These are phyloP conservation scores for Rhopalosiphum padi DNA, from an alignment of 1,140 invertebrate genomes.

Conservation along the genomic window DNA sequence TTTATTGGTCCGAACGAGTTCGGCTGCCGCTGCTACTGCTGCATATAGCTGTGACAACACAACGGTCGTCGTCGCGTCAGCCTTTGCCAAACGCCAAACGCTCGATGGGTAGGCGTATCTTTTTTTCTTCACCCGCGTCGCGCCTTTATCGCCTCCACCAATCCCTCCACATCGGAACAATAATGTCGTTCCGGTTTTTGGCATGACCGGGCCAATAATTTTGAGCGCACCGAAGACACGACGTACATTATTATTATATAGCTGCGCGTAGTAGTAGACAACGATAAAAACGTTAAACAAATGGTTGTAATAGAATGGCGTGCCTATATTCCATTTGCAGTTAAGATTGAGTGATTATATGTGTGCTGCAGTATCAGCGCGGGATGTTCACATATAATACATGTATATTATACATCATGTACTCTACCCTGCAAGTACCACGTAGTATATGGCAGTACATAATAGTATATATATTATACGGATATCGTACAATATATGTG, in stretches of 20 bases:
- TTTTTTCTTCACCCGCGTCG: not conserved
- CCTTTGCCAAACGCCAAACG: constrained; percentile 44
- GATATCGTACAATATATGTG: not conserved
- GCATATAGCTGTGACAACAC: not conserved
- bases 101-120: constrained; percentile 47
- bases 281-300: constrained; percentile 48
- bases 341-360: constrained; percentile 49
- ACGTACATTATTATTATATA: not conserved
- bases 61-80: not conserved
- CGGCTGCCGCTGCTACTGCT: not conserved
- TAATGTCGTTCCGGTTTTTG: constrained; percentile 41
- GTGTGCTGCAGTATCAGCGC: not conserved
- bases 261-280: not conserved
- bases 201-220: constrained; percentile 39
- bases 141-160: not conserved
- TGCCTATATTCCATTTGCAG: constrained; percentile 31
- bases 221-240: not conserved
- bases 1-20: constrained; percentile 39
- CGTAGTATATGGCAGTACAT: not conserved
- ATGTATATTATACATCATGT: not conserved
- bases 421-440: not conserved
- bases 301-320: constrained; percentile 28
- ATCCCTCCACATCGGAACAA: not conserved
- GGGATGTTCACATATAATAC: not conserved
- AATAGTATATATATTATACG: not conserved